These are phyloP conservation scores for Hippopotamyrus pictus DNA, from an alignment of 2,797 vertebrate species.

Conservation along the genomic window DNA sequence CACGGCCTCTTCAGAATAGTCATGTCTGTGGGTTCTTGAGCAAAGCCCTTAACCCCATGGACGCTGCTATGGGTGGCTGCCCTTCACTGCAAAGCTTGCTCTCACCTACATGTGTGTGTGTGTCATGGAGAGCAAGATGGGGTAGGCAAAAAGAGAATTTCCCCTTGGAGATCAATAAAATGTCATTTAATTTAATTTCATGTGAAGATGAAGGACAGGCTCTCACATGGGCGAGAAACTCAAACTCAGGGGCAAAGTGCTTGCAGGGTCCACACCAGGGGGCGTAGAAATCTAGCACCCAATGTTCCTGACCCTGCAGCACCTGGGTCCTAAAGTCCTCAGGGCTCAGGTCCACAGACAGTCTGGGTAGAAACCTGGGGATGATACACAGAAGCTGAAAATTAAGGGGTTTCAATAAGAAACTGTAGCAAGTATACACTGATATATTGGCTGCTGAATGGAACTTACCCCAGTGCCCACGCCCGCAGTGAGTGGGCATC, in stretches of 20 bases:
- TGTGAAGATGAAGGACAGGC: background rate
- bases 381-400: constrained; percentile 13
- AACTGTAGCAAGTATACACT: background rate
- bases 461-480: constrained; percentile 82
- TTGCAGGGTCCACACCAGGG: constrained; percentile 96
- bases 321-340: constrained; percentile 78
- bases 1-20: background rate
- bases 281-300: constrained; percentile 93
- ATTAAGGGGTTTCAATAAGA: background rate
- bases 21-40: background rate
- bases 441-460: background rate
- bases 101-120: background rate
- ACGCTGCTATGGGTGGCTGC: background rate
- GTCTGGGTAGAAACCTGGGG: constrained; percentile 75
- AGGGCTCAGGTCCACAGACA: constrained; percentile 76
- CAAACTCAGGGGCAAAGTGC: constrained; percentile 91
- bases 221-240: constrained; percentile 80
- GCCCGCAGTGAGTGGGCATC: constrained; percentile 80
- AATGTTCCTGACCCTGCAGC: constrained; percentile 76
- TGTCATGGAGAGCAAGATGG: background rate
- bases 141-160: background rate
- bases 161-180: background rate
- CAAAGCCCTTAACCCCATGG: background rate
- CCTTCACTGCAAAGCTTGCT: background rate
- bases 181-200: background rate